Conservation (phyloP, 1,140 invertebrate genomes). For the Macrotrachela quadricornifera region DNA sequence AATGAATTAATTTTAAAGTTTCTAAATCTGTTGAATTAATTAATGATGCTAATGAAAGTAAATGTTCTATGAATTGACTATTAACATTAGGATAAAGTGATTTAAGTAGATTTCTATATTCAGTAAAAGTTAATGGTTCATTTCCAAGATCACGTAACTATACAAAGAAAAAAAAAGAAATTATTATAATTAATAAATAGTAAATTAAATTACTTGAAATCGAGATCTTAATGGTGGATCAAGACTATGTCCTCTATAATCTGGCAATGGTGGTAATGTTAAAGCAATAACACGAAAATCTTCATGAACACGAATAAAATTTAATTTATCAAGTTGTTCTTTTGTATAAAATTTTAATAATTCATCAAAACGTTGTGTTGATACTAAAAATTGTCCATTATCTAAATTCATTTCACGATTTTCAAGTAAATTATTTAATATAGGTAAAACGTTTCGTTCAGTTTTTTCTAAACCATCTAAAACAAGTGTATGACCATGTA, state of each 20-base stretch:
- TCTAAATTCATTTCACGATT: slow-evolving; percentile 95
- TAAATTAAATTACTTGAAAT: slow-evolving; percentile 64
- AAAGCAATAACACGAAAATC: slow-evolving; percentile 74
- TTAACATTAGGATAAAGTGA: too few species aligned
- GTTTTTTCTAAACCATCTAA: slow-evolving; percentile 91
- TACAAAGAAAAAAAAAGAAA: too few species aligned
- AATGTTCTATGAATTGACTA: too few species aligned
- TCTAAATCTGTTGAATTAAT: too few species aligned
- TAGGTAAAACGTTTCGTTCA: slow-evolving; percentile 80
- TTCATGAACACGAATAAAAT: slow-evolving; percentile 52
- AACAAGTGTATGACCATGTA: slow-evolving; percentile 64
- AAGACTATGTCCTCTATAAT: slow-evolving; percentile 64
- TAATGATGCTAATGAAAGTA: too few species aligned
- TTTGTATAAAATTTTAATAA: slow-evolving; percentile 37
- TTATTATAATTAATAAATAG: too few species aligned
- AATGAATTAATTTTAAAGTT: too few species aligned
- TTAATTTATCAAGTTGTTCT: slow-evolving; percentile 47
- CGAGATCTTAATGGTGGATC: slow-evolving; percentile 81
- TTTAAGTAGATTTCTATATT: too few species aligned
- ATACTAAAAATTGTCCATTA: slow-evolving; percentile 76
- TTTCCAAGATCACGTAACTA: too few species aligned
- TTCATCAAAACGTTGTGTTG: slow-evolving; percentile 67
- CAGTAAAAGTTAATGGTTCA: too few species aligned
- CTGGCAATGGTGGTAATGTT: slow-evolving; percentile 48
- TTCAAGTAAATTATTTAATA: slow-evolving; percentile 92